Percentiles rank a stretch among this genome's conserved stretches.
phyloP scores from a whole-genome alignment of 2,797 vertebrate species.

The Rhyacichthys aspro region DNA sequence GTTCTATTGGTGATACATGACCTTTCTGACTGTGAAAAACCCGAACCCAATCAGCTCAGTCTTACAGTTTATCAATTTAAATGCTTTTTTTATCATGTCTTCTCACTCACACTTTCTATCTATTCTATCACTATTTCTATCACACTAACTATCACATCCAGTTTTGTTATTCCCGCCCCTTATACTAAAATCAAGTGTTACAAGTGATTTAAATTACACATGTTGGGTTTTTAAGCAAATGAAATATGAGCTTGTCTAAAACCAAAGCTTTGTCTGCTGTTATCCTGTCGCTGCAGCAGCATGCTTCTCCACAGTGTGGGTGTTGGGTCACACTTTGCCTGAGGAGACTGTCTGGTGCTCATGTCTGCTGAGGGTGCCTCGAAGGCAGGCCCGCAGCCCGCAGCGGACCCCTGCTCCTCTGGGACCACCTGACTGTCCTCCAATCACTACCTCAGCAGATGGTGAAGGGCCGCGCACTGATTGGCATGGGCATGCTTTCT shows the following conservation, averaged over 20 bases:
- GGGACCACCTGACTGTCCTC: conserved; percentile 45
- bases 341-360: conserved; percentile 54
- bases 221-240: background rate
- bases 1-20: too few species aligned
- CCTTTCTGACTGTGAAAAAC: too few species aligned
- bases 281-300: background rate
- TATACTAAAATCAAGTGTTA: background rate
- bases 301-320: background rate
- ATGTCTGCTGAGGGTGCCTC: conserved; percentile 54
- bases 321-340: conserved; percentile 33
- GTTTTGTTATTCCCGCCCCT: too few species aligned
- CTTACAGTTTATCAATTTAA: too few species aligned
- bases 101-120: too few species aligned
- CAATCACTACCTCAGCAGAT: conserved; percentile 52
- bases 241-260: background rate
- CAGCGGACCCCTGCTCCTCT: conserved; percentile 33
- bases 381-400: conserved; percentile 50
- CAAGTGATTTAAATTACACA: background rate
- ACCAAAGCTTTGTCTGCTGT: background rate
- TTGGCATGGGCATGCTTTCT: conserved; percentile 30
- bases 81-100: too few species aligned
- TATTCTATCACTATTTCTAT: too few species aligned
- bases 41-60: too few species aligned
- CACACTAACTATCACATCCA: too few species aligned
- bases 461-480: conserved; percentile 43